Percentiles rank a stretch among this genome's conserved stretches.
Conservation (phyloP, 92 coral and sea anemone genomes). For the Pocillopora meandrina region DNA sequence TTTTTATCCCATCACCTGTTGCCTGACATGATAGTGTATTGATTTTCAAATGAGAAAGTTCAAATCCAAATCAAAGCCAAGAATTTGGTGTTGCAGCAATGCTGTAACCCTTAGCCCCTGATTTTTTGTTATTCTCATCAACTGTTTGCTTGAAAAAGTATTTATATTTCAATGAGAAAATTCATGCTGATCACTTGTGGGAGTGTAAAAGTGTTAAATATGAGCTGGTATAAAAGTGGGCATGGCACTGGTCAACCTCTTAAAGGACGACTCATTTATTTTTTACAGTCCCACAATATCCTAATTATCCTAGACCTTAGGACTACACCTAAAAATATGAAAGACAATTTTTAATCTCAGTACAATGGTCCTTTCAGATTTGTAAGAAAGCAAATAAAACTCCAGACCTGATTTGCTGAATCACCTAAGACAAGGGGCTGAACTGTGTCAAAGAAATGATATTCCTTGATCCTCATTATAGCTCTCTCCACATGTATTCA, state of each 20-base stretch:
- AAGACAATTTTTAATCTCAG: background rate
- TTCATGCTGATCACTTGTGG: no score
- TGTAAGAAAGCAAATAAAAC: background rate
- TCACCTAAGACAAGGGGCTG: constrained; percentile 16
- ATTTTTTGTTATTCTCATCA: no score
- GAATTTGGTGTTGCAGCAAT: no score
- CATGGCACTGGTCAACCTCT: background rate
- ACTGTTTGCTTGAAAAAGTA: no score
- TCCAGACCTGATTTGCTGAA: constrained; percentile 26
- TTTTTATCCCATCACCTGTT: no score
- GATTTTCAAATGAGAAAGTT: no score
- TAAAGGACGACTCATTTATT: background rate
- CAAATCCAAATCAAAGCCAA: no score
- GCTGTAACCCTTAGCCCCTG: no score
- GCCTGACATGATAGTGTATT: no score
- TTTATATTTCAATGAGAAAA: no score
- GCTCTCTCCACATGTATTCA: constrained; percentile 24
- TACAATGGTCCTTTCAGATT: background rate
- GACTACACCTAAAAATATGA: background rate
- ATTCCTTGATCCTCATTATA: constrained; percentile 11
- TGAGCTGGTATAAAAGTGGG: no score
- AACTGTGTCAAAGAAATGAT: constrained; percentile 23
- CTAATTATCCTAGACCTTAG: background rate
- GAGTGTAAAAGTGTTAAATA: no score
- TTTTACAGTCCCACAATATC: background rate